Base-by-base conservation (phyloP, 2,797 vertebrate species). In the Rachycentron canadum region DNA sequence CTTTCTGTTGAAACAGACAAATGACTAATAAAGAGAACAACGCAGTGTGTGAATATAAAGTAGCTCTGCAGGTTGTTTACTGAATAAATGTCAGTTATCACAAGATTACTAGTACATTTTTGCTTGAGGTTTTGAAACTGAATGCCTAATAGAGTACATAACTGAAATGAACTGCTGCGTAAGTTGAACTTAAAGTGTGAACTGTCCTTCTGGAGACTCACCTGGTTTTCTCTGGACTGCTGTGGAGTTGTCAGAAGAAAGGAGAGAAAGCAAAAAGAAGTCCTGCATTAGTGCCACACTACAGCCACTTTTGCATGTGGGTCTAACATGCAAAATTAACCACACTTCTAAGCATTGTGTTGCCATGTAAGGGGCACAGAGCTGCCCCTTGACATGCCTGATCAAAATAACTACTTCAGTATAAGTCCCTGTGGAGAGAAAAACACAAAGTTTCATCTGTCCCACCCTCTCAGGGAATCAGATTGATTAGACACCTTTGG, bases 211-310 rank as follows among this genome's bases (percentile, higher is more conserved):
- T 60, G 1, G 28, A 80, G 71, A 97, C 98, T 99, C 96, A 99
- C 98, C 98, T 97, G 97, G 96, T 95, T 95, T 95, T 94, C 94
- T 96, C 94, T 84, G 96, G 95, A 95, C 97, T 96, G 96, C 88
- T 45, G 93, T 95, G 89, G 94, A 93, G 89, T 88, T 93, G 91
- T 93, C 90, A 86, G 67, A 87, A 32, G 34, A 82, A 79, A 73
- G 61, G 59, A 85, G 81, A 84, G 83, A 92, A 86, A 93, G 88
- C 57, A 92, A 64, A 95, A 83, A 95, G 68, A 94, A 89, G 89
- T 80, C 65, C 91, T 74, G 83, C 75, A 92, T 98, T 99, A 98
- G 95, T 93, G 92, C 92, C 94, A 96, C 94, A 82, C 94, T 86
- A 41, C 45, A 86, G 58, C 69, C 82, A 32, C 78, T 68, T 95